Evolutionary conservation across 2,797 vertebrate genomes (phyloP).

Genomic region (Pseudochirops cupreus): DNA sequence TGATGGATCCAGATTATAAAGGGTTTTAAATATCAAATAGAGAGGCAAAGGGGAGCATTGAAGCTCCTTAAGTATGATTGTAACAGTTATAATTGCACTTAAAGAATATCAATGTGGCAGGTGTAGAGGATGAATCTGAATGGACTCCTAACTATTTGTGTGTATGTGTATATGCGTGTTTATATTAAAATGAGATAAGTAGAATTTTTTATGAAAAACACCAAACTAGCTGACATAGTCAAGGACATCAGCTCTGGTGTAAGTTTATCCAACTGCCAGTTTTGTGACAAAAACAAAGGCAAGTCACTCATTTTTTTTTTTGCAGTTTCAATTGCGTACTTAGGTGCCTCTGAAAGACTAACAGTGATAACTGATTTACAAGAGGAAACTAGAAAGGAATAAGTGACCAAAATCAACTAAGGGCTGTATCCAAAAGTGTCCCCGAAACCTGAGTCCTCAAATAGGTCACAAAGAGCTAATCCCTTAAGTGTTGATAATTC

Average conservation of each 20-base stretch:
- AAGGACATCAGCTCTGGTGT: background rate
- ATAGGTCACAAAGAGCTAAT: constrained; percentile 3
- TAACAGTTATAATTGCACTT: background rate
- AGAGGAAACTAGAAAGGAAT: background rate
- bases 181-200: background rate
- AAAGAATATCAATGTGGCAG: background rate
- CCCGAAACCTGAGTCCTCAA: background rate
- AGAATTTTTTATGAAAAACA: background rate
- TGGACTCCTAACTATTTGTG: background rate
- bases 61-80: background rate
- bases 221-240: background rate
- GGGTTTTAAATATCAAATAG: background rate
- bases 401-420: background rate
- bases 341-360: background rate
- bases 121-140: background rate
- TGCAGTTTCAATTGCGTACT: background rate
- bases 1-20: background rate
- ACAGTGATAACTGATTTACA: background rate
- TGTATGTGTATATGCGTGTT: background rate
- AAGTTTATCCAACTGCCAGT: background rate
- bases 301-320: background rate
- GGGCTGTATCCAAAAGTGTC: background rate
- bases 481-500: constrained; percentile 21
- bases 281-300: background rate
- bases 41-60: background rate